A percentile compares a stretch with the other conserved stretches of the same genome.
phyloP scores from a whole-genome alignment of 2,888 invertebrate genomes.

The Euzetes globulus region DNA sequence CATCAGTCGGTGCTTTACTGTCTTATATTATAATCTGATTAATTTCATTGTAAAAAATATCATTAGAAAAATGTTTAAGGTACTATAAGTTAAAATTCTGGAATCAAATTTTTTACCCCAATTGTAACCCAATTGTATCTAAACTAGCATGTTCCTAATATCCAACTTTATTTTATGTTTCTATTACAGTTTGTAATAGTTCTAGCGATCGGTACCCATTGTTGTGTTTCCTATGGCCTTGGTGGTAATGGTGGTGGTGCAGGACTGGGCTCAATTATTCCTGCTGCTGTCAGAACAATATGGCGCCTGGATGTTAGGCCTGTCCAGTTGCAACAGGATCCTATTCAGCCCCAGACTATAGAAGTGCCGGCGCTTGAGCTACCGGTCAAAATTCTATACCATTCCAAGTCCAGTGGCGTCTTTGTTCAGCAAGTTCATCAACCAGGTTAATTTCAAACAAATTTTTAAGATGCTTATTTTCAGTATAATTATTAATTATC shows the following conservation, averaged over 20 bases:
- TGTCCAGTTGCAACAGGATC: not conserved
- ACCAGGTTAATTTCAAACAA: not conserved
- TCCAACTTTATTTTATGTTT: no score
- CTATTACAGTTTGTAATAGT: not conserved
- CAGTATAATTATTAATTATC: not conserved
- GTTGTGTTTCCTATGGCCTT: not conserved
- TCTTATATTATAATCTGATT: no score
- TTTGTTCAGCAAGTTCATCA: slow-evolving; percentile 14
- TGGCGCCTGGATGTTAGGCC: not conserved
- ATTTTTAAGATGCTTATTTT: not conserved
- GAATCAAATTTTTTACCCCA: no score
- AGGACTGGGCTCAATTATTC: not conserved
- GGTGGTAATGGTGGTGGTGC: not conserved
- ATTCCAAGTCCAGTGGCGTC: slow-evolving; percentile 11
- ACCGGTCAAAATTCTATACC: not conserved
- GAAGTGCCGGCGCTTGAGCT: slow-evolving; percentile 19
- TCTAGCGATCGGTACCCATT: not conserved
- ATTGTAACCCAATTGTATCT: no score
- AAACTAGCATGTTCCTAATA: no score
- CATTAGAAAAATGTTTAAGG: no score
- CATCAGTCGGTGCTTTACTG: no score
- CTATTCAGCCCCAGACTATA: not conserved
- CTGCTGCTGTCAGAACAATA: not conserved
- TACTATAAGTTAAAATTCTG: no score
- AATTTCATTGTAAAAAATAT: no score